These are phyloP conservation scores for Aspidiotus rigidus DNA, from an alignment of 2,888 invertebrate species.

Conservation along the genomic window DNA sequence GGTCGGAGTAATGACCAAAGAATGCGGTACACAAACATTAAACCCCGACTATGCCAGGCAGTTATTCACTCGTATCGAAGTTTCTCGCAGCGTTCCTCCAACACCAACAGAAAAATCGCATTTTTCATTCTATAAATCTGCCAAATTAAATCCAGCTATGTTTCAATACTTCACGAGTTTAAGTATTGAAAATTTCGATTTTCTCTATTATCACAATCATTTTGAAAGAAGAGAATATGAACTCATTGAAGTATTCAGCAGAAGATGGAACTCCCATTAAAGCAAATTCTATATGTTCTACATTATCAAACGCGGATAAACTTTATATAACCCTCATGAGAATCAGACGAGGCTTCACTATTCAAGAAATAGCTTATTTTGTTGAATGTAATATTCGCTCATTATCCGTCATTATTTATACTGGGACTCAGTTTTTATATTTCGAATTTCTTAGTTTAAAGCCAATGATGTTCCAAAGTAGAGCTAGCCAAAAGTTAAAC, in stretches of 20 bases:
- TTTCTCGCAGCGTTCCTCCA: too few species aligned
- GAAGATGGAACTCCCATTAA: not conserved
- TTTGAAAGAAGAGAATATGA: not conserved
- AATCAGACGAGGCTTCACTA: not conserved
- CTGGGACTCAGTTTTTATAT: not conserved
- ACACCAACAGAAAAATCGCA: too few species aligned
- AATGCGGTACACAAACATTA: too few species aligned
- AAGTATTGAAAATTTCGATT: not conserved
- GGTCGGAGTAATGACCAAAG: too few species aligned
- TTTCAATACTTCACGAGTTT: too few species aligned
- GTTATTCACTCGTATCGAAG: too few species aligned
- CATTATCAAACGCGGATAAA: not conserved
- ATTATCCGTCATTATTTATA: not conserved
- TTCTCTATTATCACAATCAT: not conserved
- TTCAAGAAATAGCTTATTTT: conserved; percentile 7
- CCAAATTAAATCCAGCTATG: too few species aligned
- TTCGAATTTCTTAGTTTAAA: not conserved
- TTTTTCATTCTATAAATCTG: too few species aligned
- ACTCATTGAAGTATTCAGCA: not conserved
- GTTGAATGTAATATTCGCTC: not conserved
- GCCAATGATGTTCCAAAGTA: not conserved
- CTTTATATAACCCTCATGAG: not conserved
- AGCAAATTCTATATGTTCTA: not conserved
- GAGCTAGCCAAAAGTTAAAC: not conserved
- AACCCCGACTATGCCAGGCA: too few species aligned